A percentile compares a stretch with the other conserved stretches of the same genome.
phyloP scores from a whole-genome alignment of 2,113 vertebrate species.

The Nycticryphes semicollaris region DNA sequence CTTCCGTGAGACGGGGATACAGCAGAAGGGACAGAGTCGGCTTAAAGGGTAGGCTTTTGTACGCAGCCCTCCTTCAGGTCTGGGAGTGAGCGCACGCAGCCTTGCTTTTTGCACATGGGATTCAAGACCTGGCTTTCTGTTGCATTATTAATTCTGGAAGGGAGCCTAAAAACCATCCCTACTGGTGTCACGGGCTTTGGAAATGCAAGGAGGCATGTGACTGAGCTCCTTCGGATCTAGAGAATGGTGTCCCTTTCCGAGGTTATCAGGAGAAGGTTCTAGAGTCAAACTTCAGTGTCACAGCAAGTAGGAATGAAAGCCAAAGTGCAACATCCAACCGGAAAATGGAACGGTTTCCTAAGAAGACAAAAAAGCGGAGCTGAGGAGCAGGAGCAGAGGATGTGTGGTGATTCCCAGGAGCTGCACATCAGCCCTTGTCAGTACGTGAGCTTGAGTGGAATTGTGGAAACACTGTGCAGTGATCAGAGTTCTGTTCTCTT shows the following conservation, averaged over 20 bases:
- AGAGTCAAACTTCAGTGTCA: neutral
- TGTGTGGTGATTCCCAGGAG: neutral
- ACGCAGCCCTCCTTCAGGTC: neutral
- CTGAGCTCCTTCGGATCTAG: neutral
- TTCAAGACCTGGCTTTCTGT: neutral
- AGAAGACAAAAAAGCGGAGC: neutral
- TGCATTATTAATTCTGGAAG: neutral
- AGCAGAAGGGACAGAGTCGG: neutral
- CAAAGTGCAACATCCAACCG: fast-evolving
- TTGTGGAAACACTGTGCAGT: neutral
- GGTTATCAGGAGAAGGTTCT: neutral
- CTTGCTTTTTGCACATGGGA: neutral
- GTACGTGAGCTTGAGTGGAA: neutral
- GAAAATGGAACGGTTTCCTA: neutral
- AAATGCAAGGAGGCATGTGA: neutral
- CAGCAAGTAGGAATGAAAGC: neutral
- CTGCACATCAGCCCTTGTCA: neutral
- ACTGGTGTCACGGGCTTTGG: neutral
- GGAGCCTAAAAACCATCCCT: neutral
- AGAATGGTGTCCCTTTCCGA: neutral
- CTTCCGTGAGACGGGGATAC: neutral
- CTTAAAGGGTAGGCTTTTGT: neutral
- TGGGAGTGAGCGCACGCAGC: too few relatives aligned
- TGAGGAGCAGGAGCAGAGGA: neutral
- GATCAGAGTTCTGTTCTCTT: neutral